Evolutionary conservation across 2,113 vertebrate species (phyloP).

Genomic region (Martes martes): DNA sequence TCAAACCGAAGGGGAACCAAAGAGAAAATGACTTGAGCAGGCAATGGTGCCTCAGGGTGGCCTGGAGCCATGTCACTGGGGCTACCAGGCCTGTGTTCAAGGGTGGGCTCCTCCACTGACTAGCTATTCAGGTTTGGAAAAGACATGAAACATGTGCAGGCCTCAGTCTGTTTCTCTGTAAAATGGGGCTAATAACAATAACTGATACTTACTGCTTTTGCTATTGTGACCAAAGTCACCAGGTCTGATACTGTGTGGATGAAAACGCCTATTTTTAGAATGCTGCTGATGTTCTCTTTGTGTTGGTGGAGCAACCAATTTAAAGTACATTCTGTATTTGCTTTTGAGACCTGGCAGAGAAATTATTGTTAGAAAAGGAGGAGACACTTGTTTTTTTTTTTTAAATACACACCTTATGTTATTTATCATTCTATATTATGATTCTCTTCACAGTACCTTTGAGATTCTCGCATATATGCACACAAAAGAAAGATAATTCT

Average conservation of each 20-base stretch:
- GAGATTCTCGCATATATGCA: background rate
- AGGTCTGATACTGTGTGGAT: background rate
- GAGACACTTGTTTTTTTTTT: background rate
- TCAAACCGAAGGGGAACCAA: background rate
- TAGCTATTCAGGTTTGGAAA: background rate
- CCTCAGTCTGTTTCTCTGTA: background rate
- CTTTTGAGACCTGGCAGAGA: background rate
- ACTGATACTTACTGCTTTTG: background rate
- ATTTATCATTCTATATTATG: background rate
- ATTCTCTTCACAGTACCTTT: background rate
- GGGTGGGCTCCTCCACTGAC: rapidly evolving
- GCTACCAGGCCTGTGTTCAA: too few relatives aligned
- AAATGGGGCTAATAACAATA: background rate
- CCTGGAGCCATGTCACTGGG: background rate
- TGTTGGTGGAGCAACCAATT: background rate
- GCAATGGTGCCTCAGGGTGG: rapidly evolving
- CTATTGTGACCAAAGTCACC: background rate
- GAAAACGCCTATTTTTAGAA: background rate
- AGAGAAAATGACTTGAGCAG: background rate
- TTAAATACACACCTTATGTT: background rate
- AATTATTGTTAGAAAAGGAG: background rate
- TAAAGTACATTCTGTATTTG: background rate
- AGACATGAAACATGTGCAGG: background rate
- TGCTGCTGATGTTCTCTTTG: rapidly evolving
- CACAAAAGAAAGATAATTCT: background rate